Percentiles rank a stretch among this genome's conserved stretches.
Conservation (phyloP, 2,113 vertebrate genomes). For the Hippocampus barbouri region DNA sequence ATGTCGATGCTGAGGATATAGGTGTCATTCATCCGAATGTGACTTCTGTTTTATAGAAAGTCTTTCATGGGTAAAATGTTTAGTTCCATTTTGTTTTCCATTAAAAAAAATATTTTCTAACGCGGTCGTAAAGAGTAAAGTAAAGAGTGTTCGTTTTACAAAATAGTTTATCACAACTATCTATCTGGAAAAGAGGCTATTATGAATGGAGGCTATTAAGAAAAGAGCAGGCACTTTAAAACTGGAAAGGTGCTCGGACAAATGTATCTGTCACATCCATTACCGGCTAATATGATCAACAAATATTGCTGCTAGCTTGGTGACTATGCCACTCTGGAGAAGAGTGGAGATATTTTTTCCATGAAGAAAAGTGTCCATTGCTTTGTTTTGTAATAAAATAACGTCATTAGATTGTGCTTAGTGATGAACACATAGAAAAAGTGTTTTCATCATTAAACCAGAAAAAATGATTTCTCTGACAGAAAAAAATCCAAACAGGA, state of each 20-base stretch:
- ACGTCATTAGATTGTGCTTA: neutral
- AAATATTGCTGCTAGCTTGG: neutral
- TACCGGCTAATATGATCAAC: neutral
- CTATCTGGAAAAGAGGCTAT: neutral
- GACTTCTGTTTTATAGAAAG: neutral
- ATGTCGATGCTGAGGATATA: conserved; percentile 32
- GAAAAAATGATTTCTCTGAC: too few relatives aligned
- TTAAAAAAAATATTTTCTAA: neutral
- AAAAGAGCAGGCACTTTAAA: neutral
- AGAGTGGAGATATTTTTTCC: neutral
- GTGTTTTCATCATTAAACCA: neutral
- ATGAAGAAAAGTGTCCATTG: neutral
- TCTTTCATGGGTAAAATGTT: neutral
- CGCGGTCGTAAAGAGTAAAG: too few relatives aligned
- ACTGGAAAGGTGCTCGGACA: neutral
- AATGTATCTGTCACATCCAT: neutral
- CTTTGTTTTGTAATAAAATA: neutral
- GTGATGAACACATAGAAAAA: neutral
- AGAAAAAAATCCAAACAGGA: too few relatives aligned
- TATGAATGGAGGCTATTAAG: too few relatives aligned
- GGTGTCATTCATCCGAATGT: conserved; percentile 14
- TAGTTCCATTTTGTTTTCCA: neutral
- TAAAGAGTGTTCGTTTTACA: neutral
- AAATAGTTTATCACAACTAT: neutral
- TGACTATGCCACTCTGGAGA: neutral